Evolutionary conservation across 2,888 invertebrate genomes (phyloP), one percentile per base, ranked within the genome.

Genomic region (Miltochrista miniata): DNA sequence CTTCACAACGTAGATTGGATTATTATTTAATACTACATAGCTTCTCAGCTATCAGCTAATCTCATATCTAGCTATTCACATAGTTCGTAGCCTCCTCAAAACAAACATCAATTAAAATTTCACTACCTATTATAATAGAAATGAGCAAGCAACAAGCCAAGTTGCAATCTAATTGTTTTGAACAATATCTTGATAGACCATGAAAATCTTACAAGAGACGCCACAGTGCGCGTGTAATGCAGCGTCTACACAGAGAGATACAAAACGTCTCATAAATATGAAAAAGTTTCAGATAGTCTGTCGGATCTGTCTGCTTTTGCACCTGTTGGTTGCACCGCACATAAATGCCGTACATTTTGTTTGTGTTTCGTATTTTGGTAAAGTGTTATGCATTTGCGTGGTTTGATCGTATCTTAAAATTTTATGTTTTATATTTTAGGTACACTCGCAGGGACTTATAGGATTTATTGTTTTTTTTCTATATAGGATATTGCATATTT

Each of bases 221-320:
- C 9, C 35, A 14, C 35, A 43, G 31, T 42, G 7, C 31, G 33
- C 15, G 38, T 24, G 18, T 39, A 7, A 12, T 8, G 12, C 12
- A 13, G 24, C 12, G 35, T 44, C 31, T 29, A 24, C n/a, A 44
- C 10, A 36, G 24, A 9, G 31, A 37, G 13, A 34, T 33, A 34
- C 40, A 47, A 47, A 33, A 56, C 67, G 56, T 64, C 77, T 79
- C 81, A 80, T 83, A 84, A 83, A 85, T 84, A 79, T 79, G 74
- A 79, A 79, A 72, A 74, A 74, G 79, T 81, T 81, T 83, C 79
- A 83, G 55, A 43, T 49, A 46, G 59, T 59, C 55, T 10, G 43
- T 35, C 62, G 39, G 14, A 30, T 64, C 68, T 57, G 69, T 64
- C 70, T 74, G 67, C 59, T 59, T 14, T 37, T 61, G 64, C 79